Percentiles rank a stretch among this genome's conserved stretches.
Evolutionary conservation across 2,797 vertebrate genomes (phyloP).

Genomic region (Manis crassicaudata): DNA sequence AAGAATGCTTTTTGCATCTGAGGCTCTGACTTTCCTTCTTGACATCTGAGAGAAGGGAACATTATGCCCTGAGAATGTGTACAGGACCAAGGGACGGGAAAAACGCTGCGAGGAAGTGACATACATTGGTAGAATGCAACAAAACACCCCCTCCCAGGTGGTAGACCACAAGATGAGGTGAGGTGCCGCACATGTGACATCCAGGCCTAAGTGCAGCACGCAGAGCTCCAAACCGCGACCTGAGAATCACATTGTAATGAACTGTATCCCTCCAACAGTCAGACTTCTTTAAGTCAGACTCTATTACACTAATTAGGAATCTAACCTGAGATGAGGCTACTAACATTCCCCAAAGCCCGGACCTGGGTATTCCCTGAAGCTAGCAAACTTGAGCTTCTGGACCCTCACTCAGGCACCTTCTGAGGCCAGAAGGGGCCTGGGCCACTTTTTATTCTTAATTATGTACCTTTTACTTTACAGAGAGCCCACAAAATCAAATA

Average conservation of each 20-base stretch:
- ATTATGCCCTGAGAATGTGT: background rate
- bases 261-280: accelerated
- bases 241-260: too few species aligned
- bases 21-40: background rate
- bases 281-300: background rate
- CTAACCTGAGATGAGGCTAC: background rate
- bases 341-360: background rate
- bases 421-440: background rate
- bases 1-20: accelerated
- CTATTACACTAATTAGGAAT: background rate
- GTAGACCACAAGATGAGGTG: background rate
- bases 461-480: background rate
- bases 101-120: background rate
- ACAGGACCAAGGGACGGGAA: background rate
- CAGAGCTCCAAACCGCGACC: accelerated
- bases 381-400: background rate
- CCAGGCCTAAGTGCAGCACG: background rate
- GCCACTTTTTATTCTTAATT: background rate
- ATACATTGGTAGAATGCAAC: accelerated
- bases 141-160: accelerated
- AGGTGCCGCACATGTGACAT: background rate
- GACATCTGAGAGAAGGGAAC: background rate
- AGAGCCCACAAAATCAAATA: background rate
- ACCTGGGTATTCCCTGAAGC: background rate
- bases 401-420: background rate